Conservation (phyloP, 2,797 vertebrate genomes). For the Onychomys torridus region DNA sequence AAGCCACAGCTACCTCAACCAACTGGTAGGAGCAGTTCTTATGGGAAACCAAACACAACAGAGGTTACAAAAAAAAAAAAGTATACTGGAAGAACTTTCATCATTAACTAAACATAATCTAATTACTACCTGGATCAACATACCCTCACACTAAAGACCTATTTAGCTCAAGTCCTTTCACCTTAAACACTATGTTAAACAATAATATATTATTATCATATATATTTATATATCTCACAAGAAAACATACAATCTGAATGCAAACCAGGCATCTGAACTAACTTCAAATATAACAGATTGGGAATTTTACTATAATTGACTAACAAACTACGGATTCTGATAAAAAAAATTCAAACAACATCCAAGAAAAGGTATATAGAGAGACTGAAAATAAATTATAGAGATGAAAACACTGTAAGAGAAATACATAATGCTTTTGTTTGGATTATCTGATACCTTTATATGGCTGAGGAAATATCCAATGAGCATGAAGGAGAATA, state of each 20-base stretch:
- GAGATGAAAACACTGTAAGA: not conserved
- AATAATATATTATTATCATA: not conserved
- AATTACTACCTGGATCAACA: not conserved
- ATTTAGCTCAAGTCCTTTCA: not conserved
- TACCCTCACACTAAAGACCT: not conserved
- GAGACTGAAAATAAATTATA: not conserved
- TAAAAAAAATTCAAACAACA: not conserved
- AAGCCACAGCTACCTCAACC: too few relatives aligned
- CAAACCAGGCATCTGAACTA: not conserved
- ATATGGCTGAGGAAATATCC: not conserved
- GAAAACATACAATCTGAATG: not conserved
- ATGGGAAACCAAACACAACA: not conserved
- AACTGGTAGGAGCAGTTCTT: not conserved
- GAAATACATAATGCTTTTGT: not conserved
- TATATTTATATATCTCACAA: not conserved
- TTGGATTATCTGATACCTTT: not conserved
- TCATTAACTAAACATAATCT: not conserved
- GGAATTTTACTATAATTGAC: not conserved
- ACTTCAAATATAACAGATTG: not conserved
- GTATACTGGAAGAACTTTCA: not conserved
- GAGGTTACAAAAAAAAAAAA: not conserved
- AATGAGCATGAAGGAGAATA: not conserved
- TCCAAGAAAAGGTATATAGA: not conserved
- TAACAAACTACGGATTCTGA: not conserved
- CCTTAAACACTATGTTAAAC: not conserved